These are phyloP conservation scores for Saccostrea cuccullata DNA, from an alignment of 1,140 invertebrate species.

Conservation along the genomic window DNA sequence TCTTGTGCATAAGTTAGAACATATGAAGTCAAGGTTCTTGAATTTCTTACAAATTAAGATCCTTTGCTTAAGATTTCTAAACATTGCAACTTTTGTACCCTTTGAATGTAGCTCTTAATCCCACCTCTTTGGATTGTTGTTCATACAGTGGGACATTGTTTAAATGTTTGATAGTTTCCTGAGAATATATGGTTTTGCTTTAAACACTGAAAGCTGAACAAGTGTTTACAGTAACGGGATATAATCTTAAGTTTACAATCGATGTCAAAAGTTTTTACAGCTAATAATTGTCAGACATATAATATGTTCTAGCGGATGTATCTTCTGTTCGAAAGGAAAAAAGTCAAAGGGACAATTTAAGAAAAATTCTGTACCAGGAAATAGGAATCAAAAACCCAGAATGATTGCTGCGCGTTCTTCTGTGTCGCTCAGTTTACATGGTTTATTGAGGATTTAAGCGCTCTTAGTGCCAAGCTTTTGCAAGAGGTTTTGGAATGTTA, in stretches of 20 bases:
- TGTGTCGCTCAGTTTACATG: not conserved
- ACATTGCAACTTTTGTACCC: not conserved
- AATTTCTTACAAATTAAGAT: too few species aligned
- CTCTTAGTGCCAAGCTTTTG: not conserved
- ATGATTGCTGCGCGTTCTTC: not conserved
- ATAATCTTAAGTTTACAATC: not conserved
- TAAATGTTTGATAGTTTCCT: not conserved
- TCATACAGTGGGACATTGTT: not conserved
- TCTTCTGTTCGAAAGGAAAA: not conserved
- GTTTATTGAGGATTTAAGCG: not conserved
- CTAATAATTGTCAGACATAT: not conserved
- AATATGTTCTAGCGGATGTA: not conserved
- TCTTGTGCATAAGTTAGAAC: not conserved
- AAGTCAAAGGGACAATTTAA: not conserved
- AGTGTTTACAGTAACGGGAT: not conserved
- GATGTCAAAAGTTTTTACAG: not conserved
- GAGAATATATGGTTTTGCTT: not conserved
- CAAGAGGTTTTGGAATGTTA: not conserved
- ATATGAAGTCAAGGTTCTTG: too few species aligned
- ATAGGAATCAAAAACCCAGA: constrained; percentile 1
- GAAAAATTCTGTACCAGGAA: not conserved
- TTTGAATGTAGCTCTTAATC: not conserved
- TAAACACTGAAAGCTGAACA: not conserved
- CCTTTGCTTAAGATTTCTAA: not conserved
- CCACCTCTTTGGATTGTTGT: not conserved